These are phyloP conservation scores for Semicossyphus pulcher DNA, from an alignment of 2,113 vertebrate genomes.

Conservation along the genomic window DNA sequence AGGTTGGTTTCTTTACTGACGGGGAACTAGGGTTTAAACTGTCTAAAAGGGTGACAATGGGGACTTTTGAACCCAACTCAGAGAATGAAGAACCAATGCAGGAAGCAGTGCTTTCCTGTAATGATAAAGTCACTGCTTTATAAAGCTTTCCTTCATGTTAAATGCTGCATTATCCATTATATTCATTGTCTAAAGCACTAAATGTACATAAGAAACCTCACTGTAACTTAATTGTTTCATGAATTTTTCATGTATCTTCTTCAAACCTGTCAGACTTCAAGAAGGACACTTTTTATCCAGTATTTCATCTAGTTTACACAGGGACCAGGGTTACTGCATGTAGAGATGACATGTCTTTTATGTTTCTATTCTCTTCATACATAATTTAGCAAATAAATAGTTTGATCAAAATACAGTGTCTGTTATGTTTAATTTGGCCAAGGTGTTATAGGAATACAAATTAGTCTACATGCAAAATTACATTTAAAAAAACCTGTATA, in stretches of 20 bases:
- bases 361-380: slow-evolving; percentile 8
- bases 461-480: too few relatives aligned
- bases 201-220: neutral
- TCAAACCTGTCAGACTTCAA: slow-evolving; percentile 2
- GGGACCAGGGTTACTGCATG: slow-evolving; percentile 35
- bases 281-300: too few relatives aligned
- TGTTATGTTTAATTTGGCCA: too few relatives aligned
- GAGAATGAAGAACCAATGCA: neutral
- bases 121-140: neutral
- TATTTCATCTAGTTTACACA: slow-evolving; percentile 28
- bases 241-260: neutral
- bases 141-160: neutral
- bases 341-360: neutral
- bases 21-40: neutral
- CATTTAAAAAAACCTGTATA: too few relatives aligned
- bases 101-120: neutral
- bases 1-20: neutral
- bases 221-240: too few relatives aligned
- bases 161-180: neutral
- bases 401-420: neutral
- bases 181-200: slow-evolving; percentile 6
- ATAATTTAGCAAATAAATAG: slow-evolving; percentile 31
- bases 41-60: neutral
- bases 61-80: neutral
- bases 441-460: too few relatives aligned